phyloP scores from a whole-genome alignment of 2,888 invertebrate genomes.

The Leucophenga montana region DNA sequence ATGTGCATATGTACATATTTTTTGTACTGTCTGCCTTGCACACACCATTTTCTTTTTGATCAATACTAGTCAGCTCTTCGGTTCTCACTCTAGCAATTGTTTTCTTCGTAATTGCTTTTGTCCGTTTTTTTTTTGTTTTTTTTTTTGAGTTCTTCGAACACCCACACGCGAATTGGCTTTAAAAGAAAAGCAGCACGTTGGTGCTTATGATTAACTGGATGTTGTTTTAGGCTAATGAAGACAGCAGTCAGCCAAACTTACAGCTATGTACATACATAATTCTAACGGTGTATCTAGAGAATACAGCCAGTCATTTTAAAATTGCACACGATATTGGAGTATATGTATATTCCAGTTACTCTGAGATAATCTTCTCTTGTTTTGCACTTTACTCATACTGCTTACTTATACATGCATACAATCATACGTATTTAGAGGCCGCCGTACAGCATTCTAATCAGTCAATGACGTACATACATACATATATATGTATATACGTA shows the following conservation, averaged over 20 bases:
- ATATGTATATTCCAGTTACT: too few relatives aligned
- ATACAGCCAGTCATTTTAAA: too few relatives aligned
- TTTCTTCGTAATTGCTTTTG: constrained; percentile 36
- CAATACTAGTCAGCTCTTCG: too few relatives aligned
- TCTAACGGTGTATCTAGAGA: neutral
- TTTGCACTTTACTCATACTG: too few relatives aligned
- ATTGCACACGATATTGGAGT: too few relatives aligned
- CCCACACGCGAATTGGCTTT: neutral
- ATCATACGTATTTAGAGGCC: too few relatives aligned
- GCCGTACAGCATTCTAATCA: constrained; percentile 6
- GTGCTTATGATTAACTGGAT: neutral
- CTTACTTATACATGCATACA: too few relatives aligned
- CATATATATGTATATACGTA: neutral
- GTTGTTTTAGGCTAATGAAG: neutral
- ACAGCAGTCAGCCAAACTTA: constrained; percentile 24
- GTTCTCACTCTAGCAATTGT: constrained; percentile 35
- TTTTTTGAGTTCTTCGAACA: constrained; percentile 35
- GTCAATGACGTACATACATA: constrained; percentile 4
- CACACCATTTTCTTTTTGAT: neutral
- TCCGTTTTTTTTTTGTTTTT: constrained; percentile 46
- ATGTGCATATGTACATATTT: too few relatives aligned
- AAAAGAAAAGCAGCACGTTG: too few relatives aligned
- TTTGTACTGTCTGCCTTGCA: too few relatives aligned
- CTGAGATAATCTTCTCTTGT: too few relatives aligned
- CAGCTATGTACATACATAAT: constrained; percentile 20